Conservation (phyloP, 2,113 vertebrate species). For the Pleuronectes platessa region DNA sequence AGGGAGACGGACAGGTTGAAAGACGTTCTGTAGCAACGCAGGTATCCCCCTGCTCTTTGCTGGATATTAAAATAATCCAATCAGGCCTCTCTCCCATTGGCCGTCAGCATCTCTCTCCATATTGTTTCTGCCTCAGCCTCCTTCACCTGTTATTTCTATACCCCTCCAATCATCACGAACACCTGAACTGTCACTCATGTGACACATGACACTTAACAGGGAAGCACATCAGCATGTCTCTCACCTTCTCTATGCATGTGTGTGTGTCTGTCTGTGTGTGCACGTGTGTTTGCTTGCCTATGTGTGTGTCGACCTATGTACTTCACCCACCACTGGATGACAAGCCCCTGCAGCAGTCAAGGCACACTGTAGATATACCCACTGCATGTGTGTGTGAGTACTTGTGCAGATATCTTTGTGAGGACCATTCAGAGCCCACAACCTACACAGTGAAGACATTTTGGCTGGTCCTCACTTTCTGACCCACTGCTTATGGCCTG, state of each 20-base stretch:
- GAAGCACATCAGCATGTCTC: constrained; percentile 35
- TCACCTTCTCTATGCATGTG: constrained; percentile 10
- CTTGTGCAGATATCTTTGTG: no score
- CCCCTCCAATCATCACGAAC: constrained; percentile 44
- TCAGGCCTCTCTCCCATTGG: constrained; percentile 29
- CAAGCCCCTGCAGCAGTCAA: constrained; percentile 70
- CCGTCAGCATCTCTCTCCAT: constrained; percentile 10
- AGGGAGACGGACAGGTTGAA: constrained; percentile 56
- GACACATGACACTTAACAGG: constrained; percentile 51
- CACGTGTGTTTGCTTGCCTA: constrained; percentile 30
- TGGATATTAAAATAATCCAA: constrained; percentile 47
- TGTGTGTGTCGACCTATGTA: constrained; percentile 49
- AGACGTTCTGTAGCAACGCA: constrained; percentile 47
- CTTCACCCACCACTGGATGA: constrained; percentile 59
- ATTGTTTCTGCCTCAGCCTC: constrained; percentile 2
- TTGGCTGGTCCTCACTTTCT: no score
- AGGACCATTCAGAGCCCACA: no score
- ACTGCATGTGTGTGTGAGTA: constrained; percentile 26
- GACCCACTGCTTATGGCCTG: no score
- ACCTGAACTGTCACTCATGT: constrained; percentile 49
- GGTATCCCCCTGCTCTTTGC: constrained; percentile 32
- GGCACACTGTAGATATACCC: constrained; percentile 38
- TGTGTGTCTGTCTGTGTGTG: constrained; percentile 31
- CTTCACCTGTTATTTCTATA: constrained; percentile 17
- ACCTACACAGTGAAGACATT: no score